Percentiles rank a stretch among this genome's conserved stretches.
These are phyloP conservation scores for Sebastes glaucus DNA, from an alignment of 2,797 vertebrate species.

Conservation along the genomic window DNA sequence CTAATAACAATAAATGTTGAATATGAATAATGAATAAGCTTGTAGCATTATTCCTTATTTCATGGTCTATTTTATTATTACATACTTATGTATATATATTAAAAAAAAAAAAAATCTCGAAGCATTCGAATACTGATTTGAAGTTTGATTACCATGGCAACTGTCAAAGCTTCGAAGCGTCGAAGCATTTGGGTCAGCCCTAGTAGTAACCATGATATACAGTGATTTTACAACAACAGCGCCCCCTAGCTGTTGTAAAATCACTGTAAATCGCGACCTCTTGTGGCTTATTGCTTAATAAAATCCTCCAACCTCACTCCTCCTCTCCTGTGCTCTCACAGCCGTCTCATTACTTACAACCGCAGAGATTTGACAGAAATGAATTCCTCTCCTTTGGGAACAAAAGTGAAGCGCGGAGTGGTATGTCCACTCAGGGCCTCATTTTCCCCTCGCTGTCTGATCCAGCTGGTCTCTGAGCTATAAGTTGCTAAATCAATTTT, in stretches of 20 bases:
- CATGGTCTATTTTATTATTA: too few species aligned
- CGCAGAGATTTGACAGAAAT: conserved; percentile 56
- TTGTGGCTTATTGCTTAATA: background rate
- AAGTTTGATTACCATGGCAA: too few species aligned
- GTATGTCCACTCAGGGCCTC: conserved; percentile 34
- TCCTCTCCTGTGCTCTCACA: conserved; percentile 6
- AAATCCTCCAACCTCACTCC: conserved; percentile 12
- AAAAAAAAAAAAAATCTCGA: too few species aligned
- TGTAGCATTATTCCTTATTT: too few species aligned
- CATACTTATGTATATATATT: too few species aligned
- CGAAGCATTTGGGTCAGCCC: background rate
- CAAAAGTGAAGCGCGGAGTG: conserved; percentile 40
- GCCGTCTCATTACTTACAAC: conserved; percentile 55
- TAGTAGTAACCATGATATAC: background rate
- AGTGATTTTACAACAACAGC: background rate
- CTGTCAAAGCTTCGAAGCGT: too few species aligned
- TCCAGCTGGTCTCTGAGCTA: conserved; percentile 47
- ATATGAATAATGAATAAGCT: too few species aligned
- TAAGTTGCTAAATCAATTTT: conserved; percentile 66
- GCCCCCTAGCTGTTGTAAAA: background rate
- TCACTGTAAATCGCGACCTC: background rate
- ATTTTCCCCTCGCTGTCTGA: conserved; percentile 36
- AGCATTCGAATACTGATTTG: too few species aligned
- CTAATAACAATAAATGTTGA: too few species aligned
- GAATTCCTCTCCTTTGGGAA: conserved; percentile 44